Evolutionary conservation across 2,113 vertebrate species (phyloP).

Genomic region (Gasterosteus aculeatus): DNA sequence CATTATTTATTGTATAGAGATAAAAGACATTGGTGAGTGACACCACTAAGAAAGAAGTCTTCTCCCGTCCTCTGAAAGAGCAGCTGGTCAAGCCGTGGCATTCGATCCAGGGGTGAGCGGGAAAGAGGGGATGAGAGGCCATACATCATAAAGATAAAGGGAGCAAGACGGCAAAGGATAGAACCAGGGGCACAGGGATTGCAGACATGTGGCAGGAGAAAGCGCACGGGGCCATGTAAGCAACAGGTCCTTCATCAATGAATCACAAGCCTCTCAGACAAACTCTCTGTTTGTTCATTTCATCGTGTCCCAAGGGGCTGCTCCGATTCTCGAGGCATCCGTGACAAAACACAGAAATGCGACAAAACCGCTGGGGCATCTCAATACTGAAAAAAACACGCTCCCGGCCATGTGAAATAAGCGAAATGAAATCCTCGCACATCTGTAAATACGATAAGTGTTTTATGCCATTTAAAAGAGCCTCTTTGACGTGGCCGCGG

Average conservation of each 20-base stretch:
- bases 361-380: slow-evolving; percentile 51
- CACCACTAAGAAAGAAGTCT: slow-evolving; percentile 55
- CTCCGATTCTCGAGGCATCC: slow-evolving; percentile 55
- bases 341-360: slow-evolving; percentile 19
- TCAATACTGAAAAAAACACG: slow-evolving; percentile 14
- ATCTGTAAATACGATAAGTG: slow-evolving; percentile 56
- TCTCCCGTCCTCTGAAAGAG: slow-evolving; percentile 55
- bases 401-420: slow-evolving; percentile 48
- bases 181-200: slow-evolving; percentile 52
- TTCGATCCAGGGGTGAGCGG: slow-evolving; percentile 55
- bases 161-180: slow-evolving; percentile 37
- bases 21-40: slow-evolving; percentile 70
- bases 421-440: slow-evolving; percentile 66
- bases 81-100: slow-evolving; percentile 70
- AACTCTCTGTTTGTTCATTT: slow-evolving; percentile 45
- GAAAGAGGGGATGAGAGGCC: slow-evolving; percentile 39
- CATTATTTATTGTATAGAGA: slow-evolving; percentile 70
- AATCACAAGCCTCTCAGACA: slow-evolving; percentile 49
- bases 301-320: slow-evolving; percentile 48
- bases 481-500: slow-evolving; percentile 41
- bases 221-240: slow-evolving; percentile 36
- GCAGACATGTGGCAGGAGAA: slow-evolving; percentile 20
- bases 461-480: slow-evolving; percentile 46
- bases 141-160: slow-evolving; percentile 55
- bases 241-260: slow-evolving; percentile 48